phyloP scores from a whole-genome alignment of 2,797 vertebrate species.

The Chelonia mydas region DNA sequence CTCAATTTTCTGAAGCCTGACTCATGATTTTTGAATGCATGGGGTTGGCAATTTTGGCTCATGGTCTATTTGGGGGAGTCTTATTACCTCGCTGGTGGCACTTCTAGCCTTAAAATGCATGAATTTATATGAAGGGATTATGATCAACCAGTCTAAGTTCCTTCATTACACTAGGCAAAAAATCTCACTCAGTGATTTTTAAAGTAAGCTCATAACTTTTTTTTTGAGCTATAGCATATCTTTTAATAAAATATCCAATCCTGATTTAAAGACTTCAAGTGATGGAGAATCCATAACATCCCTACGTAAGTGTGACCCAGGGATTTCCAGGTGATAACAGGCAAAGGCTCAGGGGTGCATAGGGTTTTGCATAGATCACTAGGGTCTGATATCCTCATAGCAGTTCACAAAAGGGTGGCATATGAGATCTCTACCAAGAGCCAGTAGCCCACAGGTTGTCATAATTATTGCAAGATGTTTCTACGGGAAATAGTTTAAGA shows the following conservation, averaged over 20 bases:
- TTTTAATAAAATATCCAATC: accelerated
- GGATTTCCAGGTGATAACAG: neutral
- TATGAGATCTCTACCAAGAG: neutral
- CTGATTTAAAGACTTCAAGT: neutral
- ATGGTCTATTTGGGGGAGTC: accelerated
- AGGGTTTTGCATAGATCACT: neutral
- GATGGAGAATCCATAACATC: neutral
- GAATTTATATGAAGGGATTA: no score
- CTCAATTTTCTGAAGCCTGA: neutral
- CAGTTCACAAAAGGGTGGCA: neutral
- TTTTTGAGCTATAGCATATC: neutral
- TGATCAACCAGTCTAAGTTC: neutral
- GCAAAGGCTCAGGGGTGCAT: neutral
- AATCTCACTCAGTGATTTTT: neutral
- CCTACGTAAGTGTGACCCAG: neutral
- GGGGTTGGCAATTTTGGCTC: neutral
- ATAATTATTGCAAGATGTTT: neutral
- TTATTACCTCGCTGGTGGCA: no score
- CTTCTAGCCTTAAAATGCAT: no score
- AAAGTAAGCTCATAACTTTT: neutral
- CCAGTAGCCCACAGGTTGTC: neutral
- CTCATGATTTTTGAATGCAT: neutral
- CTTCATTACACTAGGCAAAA: neutral
- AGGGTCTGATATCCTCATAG: neutral
- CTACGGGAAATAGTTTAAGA: neutral